Evolutionary conservation across 35 echinoderm and acorn worm species (phyloP).

Genomic region (Hemicentrotus pulcherrimus): DNA sequence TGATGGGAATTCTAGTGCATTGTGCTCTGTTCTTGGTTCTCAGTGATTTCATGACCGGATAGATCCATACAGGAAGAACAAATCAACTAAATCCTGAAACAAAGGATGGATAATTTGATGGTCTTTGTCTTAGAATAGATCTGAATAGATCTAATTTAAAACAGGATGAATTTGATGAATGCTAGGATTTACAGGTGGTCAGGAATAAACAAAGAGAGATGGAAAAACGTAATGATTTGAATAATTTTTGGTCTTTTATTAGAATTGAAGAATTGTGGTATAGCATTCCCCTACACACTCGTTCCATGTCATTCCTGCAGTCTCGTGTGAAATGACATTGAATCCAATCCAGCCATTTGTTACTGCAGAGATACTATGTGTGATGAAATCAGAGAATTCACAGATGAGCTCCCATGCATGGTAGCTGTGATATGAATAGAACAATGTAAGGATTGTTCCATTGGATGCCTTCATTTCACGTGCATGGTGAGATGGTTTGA

Average conservation of each 20-base stretch:
- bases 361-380: background rate
- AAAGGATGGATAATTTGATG: background rate
- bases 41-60: background rate
- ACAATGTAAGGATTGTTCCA: constrained; percentile 17
- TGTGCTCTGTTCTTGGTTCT: background rate
- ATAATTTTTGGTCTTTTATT: background rate
- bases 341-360: background rate
- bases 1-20: background rate
- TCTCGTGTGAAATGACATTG: background rate
- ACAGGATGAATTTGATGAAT: background rate
- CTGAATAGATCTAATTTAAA: background rate
- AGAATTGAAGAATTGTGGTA: background rate
- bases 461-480: background rate
- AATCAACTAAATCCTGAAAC: background rate
- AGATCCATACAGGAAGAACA: background rate
- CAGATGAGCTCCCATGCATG: background rate
- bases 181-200: background rate
- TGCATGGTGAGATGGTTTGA: background rate
- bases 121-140: background rate
- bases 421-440: background rate
- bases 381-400: background rate
- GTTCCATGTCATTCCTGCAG: background rate
- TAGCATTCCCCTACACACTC: background rate
- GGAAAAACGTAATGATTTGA: background rate
- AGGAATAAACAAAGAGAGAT: background rate